phyloP scores from a whole-genome alignment of 2,113 vertebrate species.

The Hippopotamus amphibius region DNA sequence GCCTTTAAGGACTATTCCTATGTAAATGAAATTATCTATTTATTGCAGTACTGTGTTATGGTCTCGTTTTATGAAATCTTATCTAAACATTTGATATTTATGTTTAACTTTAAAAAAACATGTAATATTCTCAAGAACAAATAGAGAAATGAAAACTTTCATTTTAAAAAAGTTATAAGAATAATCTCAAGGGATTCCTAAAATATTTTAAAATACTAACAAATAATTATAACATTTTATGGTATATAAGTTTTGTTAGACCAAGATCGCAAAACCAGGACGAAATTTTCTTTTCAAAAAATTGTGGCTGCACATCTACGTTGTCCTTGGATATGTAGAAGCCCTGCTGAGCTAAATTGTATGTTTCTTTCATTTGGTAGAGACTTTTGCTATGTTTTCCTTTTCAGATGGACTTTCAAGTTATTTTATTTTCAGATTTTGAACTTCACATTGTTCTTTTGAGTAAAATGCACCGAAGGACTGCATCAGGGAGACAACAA shows the following conservation, averaged over 20 bases:
- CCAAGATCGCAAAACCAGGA: neutral
- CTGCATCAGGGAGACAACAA: slow-evolving; percentile 10
- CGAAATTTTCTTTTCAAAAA: slow-evolving; percentile 18
- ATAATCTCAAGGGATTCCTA: slow-evolving; percentile 4
- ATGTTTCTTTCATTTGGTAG: slow-evolving; percentile 53
- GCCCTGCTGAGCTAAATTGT: slow-evolving; percentile 29
- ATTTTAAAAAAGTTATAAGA: slow-evolving; percentile 14
- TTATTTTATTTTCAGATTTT: slow-evolving; percentile 51
- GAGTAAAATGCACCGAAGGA: slow-evolving; percentile 38
- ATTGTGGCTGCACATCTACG: neutral
- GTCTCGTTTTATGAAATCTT: slow-evolving; percentile 38
- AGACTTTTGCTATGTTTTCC: slow-evolving; percentile 50
- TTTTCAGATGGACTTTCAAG: slow-evolving; percentile 23
- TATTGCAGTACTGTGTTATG: neutral
- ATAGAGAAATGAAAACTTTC: slow-evolving; percentile 31
- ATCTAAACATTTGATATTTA: slow-evolving; percentile 9
- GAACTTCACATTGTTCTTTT: slow-evolving; percentile 52
- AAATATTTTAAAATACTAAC: slow-evolving; percentile 39
- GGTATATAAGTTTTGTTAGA: slow-evolving; percentile 38
- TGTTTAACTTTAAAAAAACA: slow-evolving; percentile 27
- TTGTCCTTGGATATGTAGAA: slow-evolving; percentile 25
- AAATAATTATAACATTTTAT: slow-evolving; percentile 38
- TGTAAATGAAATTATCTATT: neutral
- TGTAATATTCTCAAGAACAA: neutral
- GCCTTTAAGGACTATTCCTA: neutral